Evolutionary conservation across 2,888 invertebrate species (phyloP), one percentile per base, ranked within the genome.

Genomic region (Cotesia congregata): DNA sequence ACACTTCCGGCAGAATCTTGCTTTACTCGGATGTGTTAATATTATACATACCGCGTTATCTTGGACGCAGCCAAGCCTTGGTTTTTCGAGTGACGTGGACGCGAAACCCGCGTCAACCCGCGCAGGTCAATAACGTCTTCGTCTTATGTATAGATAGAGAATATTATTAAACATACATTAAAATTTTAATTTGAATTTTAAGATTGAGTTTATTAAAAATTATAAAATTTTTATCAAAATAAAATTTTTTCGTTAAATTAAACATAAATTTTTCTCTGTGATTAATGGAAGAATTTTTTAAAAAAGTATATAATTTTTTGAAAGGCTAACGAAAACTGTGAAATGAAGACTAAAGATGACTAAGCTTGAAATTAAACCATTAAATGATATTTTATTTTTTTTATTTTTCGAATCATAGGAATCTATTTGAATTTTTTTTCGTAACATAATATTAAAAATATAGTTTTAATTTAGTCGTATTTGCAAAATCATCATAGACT

Each of bases 31-130:
- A 61, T 71, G 41, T 20, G 15, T 41, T 68, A 68, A 39, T 30
- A 30, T 30, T 30, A 30, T 30, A 30, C 30, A 30, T 30, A 30
- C 3, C 39, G 39, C 39, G 65, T 77, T 77, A 77, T 77, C 77
- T 77, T 40, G 41, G 65, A 78, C 73, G 41, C 6, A 83, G 86
- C 88, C 88, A 87, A 88, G 88, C 88, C 88, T 88, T 88, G 86
- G 81, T 87, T 87, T 86, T 83, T 84, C 83, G 80, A 85, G 83
- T 86, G 86, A 86, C 86, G 83, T 82, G 65, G 17, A 59, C 38
- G 64, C 1, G 20, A 41, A 65, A 30, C n/a, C n/a, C n/a, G n/a
- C 65, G 12, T 38, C 20, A 38, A 39, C 40, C 40, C 73, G 38
- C 73, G 38, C 67, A 30, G 67, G 67, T 73, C 73, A 73, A 67